Evolutionary conservation across 53 echinoderm and acorn worm genomes (phyloP), one percentile per base, ranked within the genome.

Genomic region (Paelopatides confundens): DNA sequence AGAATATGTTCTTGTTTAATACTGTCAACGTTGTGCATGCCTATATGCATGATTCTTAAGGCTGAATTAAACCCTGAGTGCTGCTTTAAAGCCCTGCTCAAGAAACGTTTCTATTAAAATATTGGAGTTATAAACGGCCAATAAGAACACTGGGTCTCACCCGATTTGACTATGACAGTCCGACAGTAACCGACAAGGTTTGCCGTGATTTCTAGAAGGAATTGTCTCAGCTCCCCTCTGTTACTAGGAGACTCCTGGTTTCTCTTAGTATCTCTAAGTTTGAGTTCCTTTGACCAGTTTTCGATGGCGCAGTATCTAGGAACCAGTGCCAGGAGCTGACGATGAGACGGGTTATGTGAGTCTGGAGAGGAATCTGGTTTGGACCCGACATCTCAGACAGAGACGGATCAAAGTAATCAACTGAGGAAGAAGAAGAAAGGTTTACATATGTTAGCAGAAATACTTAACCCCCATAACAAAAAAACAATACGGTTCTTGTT

Each of bases 161-260:
- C 64, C 89, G 99, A 90, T 70, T 87, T 85, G 65, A 89, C 85
- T 0, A 96, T 95, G 5, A 94, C 90, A 13, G 94, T 91, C n/a
- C 96, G 87, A 86, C 99, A 99, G 88, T 99, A 99, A n/a, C 93
- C 96, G 32, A 96, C 85, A 18, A 99, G 71, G 69, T 96, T 96
- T 31, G 88, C 84, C 31, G 91, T 87, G 34, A 99, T 94, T 65
- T 95, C 95, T 27, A 99, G 85, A 21, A 95, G 87, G 2, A 89
- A 82, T 5, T 87, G 76, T 13, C 93, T 30, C 70, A 78, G 27
- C n/a, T 63, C 17, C 12, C 17, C 71, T 67, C 51, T 13, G 15
- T 14, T 35, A 15, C 65, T 76, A 3, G 90, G 69, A n/a, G n/a
- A 21, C 18, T 86, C 86, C 77, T 52, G 53, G 78, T 38, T 67